Percentiles rank a stretch among this genome's conserved stretches.
Evolutionary conservation across 2,797 vertebrate genomes (phyloP).

Genomic region (Chlorospingus flavigularis): DNA sequence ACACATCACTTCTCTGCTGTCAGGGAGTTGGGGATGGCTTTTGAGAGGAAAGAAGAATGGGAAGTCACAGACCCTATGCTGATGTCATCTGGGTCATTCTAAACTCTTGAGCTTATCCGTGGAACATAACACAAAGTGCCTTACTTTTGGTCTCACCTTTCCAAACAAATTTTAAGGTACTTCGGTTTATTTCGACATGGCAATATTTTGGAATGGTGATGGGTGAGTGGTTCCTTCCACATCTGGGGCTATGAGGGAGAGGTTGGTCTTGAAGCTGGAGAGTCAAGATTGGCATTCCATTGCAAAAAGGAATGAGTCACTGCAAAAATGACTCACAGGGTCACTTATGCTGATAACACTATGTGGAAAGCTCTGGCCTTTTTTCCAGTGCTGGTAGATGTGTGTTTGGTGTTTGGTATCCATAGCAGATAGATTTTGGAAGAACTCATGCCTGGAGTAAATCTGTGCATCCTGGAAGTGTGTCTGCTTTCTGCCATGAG

Average conservation of each 20-base stretch:
- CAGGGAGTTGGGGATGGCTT: not conserved
- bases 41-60: not conserved
- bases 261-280: not conserved
- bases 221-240: not conserved
- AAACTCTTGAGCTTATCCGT: accelerated
- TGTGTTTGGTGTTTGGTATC: constrained; percentile 36
- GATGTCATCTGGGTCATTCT: not conserved
- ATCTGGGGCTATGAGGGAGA: not conserved
- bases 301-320: not conserved
- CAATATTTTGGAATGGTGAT: not conserved
- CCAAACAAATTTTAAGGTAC: not conserved
- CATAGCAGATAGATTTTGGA: not conserved
- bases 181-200: not conserved
- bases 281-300: not conserved
- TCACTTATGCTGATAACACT: not conserved
- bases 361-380: not conserved
- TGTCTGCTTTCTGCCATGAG: not conserved
- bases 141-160: not conserved
- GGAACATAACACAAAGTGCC: not conserved
- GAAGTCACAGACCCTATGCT: accelerated
- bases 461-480: not conserved
- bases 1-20: not conserved
- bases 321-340: not conserved
- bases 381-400: not conserved
- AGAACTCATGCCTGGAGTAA: not conserved